phyloP scores from a whole-genome alignment of 2,888 invertebrate genomes.

The Eudemis profundana region DNA sequence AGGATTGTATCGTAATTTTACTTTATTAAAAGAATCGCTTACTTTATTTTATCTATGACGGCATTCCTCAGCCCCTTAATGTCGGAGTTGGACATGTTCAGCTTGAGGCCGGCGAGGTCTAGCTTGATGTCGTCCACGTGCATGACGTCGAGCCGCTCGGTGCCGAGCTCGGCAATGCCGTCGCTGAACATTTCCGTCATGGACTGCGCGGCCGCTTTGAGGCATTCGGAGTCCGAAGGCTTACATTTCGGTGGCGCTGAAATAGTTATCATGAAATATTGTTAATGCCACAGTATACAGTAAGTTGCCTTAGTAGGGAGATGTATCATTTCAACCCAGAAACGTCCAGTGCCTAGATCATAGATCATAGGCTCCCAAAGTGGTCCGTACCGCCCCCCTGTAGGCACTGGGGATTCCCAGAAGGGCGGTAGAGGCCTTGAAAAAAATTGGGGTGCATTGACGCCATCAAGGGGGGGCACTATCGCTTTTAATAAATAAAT shows the following conservation, averaged over 20 bases:
- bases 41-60: constrained; percentile 62
- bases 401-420: no score
- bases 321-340: not conserved
- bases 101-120: constrained; percentile 66
- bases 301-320: no score
- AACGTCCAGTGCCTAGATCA: no score
- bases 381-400: no score
- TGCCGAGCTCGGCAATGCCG: constrained; percentile 64
- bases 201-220: constrained; percentile 59
- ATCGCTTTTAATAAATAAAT: no score
- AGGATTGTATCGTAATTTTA: no score
- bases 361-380: no score
- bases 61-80: constrained; percentile 59
- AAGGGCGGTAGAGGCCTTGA: no score
- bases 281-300: not conserved
- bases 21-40: constrained; percentile 43
- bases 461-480: no score
- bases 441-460: no score
- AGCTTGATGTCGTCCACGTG: constrained; percentile 60
- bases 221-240: constrained; percentile 57
- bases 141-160: constrained; percentile 65
- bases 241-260: constrained; percentile 66
- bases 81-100: constrained; percentile 57
- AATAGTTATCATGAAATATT: constrained; percentile 44
- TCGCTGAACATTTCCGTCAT: constrained; percentile 52